phyloP scores from a whole-genome alignment of 2,113 vertebrate genomes.

The Melanerpes formicivorus region DNA sequence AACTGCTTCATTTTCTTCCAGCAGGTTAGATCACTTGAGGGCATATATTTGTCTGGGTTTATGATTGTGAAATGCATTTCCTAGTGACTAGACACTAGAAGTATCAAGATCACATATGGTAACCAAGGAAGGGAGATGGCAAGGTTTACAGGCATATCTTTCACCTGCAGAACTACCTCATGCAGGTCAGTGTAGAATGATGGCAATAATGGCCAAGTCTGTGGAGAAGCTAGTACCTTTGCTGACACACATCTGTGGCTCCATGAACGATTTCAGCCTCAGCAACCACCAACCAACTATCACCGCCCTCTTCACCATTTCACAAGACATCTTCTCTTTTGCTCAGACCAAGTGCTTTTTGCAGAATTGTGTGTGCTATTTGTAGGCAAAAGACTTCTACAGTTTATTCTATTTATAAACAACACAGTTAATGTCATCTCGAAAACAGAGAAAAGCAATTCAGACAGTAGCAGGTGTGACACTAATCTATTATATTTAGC shows the following conservation, averaged over 20 bases:
- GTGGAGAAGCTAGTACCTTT: neutral
- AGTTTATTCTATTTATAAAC: constrained; percentile 36
- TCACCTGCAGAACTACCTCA: neutral
- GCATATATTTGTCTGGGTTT: neutral
- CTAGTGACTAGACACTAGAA: neutral
- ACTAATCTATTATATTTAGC: constrained; percentile 32
- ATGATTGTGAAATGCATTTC: neutral
- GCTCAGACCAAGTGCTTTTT: neutral
- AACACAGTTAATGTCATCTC: neutral
- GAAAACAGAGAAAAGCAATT: constrained; percentile 24
- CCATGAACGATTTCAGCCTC: neutral
- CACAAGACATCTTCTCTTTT: neutral
- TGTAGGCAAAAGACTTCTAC: neutral
- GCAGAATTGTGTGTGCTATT: neutral
- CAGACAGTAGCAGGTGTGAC: constrained; percentile 28
- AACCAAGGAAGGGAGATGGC: neutral
- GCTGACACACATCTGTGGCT: neutral
- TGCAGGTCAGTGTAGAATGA: neutral
- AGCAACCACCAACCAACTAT: neutral
- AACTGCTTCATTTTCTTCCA: neutral
- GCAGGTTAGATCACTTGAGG: neutral
- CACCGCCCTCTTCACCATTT: neutral
- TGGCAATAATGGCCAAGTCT: neutral
- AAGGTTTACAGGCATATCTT: neutral
- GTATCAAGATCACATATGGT: neutral